A percentile compares a stretch with the other conserved stretches of the same genome.
These are phyloP conservation scores for Archegozetes longisetosus DNA, from an alignment of 1,140 invertebrate species.

Conservation along the genomic window DNA sequence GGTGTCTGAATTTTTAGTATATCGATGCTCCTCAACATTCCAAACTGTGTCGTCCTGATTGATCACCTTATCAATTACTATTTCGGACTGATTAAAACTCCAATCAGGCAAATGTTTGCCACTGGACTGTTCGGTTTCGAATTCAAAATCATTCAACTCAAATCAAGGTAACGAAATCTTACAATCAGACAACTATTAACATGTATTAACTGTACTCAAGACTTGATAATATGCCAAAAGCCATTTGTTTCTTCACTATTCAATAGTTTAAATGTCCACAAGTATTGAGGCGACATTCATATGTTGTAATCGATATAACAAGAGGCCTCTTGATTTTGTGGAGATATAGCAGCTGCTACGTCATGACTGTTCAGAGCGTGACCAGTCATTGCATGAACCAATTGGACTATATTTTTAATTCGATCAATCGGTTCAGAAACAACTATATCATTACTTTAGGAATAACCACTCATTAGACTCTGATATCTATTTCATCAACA, in stretches of 20 bases:
- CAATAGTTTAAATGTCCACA: constrained; percentile 61
- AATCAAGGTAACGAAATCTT: constrained; percentile 41
- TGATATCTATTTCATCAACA: too few relatives aligned
- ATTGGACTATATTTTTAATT: constrained; percentile 69
- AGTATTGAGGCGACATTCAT: constrained; percentile 79
- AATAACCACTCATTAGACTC: too few relatives aligned
- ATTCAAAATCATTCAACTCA: too few relatives aligned
- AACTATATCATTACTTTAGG: constrained; percentile 46
- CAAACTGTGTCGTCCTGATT: constrained; percentile 76
- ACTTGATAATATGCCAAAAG: constrained; percentile 82
- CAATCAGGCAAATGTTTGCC: constrained; percentile 79
- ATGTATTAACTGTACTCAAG: constrained; percentile 66
- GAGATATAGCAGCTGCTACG: constrained; percentile 89
- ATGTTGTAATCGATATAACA: constrained; percentile 97
- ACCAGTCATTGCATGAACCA: constrained; percentile 84
- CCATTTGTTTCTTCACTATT: constrained; percentile 56
- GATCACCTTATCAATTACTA: constrained; percentile 66
- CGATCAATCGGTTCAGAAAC: constrained; percentile 57
- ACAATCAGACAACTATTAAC: constrained; percentile 64
- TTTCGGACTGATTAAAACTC: constrained; percentile 89
- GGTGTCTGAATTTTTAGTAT: constrained; percentile 75
- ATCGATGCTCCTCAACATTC: constrained; percentile 95
- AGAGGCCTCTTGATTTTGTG: constrained; percentile 74
- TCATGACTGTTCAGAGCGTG: constrained; percentile 49
- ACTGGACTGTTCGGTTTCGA: too few relatives aligned